Evolutionary conservation across 2,113 vertebrate genomes (phyloP), one percentile per base, ranked within the genome.

Genomic region (Rhynchomys soricoides): DNA sequence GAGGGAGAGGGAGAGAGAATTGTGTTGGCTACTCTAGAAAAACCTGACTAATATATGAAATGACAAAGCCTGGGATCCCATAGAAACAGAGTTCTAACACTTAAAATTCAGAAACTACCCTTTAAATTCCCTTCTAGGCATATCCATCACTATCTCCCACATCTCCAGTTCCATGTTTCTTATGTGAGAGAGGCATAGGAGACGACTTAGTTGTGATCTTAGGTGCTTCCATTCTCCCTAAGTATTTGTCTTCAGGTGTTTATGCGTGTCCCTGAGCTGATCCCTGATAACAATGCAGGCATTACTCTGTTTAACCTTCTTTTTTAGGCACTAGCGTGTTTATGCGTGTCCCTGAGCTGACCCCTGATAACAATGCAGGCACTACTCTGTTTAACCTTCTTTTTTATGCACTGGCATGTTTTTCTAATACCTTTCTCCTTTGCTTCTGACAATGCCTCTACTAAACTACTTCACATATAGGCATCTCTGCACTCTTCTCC

Each of bases 61-160:
- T 37, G 57, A 75, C 74, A 87, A 89, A 91, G 40, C 6, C 3
- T n/a, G 22, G n/a, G 45, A 48, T 24, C 43, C 88, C 59, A 7
- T 75, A 43, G 77, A 24, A 90, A 90, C 43, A 92, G 75, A 85
- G 37, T 57, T 64, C 34, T 95, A 96, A 78, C 71, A 75, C 22
- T 31, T 40, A 55, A n/a, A 64, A 73, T 22, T 96, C 48, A 79
- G 29, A 22, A 85, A 37, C 68, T n/a, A 21, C 73, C 52, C 59
- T 64, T 87, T 70, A 66, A 74, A n/a, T 62, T 94, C 26, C 64
- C 66, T 74, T 62, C 26, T n/a, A 70, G 21, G 37, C 31, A 13
- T 12, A 66, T 15, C 43, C 8, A 34, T 9, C 15, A 59, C 48
- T 52, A n/a, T 43, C 43, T 91, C 73, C 34, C 64, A 74, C 16